Percentiles rank a stretch among this genome's conserved stretches.
phyloP scores from a whole-genome alignment of 2,888 invertebrate species.

The Coleophora flavipennella region DNA sequence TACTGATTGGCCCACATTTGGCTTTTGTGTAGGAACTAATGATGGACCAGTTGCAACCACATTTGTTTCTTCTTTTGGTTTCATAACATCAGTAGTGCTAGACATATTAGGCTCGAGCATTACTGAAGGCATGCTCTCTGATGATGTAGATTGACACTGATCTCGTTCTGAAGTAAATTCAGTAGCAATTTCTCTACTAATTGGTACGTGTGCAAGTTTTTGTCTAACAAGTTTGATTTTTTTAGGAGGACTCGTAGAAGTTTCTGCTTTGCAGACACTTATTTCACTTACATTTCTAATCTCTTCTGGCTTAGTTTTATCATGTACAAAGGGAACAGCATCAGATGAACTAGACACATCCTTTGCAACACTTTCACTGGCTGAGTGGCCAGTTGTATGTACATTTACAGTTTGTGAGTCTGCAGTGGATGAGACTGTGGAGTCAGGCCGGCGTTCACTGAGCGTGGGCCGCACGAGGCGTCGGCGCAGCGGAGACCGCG shows the following conservation, averaged over 20 bases:
- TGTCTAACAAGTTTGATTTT: conserved; percentile 65
- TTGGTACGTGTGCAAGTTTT: conserved; percentile 38
- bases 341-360: conserved; percentile 68
- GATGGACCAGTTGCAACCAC: background rate
- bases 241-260: conserved; percentile 53
- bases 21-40: too few species aligned
- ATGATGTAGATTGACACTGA: conserved; percentile 55
- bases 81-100: too few species aligned
- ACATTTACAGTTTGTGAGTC: conserved; percentile 43
- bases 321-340: conserved; percentile 46
- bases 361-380: conserved; percentile 45
- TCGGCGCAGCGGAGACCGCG: conserved; percentile 48
- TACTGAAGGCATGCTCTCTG: conserved; percentile 23
- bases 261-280: conserved; percentile 67
- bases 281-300: conserved; percentile 62
- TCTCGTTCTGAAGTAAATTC: conserved; percentile 30
- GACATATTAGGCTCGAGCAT: conserved; percentile 5
- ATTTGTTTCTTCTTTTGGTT: too few species aligned
- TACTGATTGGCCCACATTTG: too few species aligned
- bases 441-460: conserved; percentile 54
- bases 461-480: conserved; percentile 54
- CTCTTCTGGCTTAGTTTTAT: conserved; percentile 55
- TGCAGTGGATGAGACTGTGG: conserved; percentile 62
- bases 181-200: conserved; percentile 27
- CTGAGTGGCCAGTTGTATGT: conserved; percentile 30